These are phyloP conservation scores for Tangara arthus DNA, from an alignment of 2,797 vertebrate genomes.

Conservation along the genomic window DNA sequence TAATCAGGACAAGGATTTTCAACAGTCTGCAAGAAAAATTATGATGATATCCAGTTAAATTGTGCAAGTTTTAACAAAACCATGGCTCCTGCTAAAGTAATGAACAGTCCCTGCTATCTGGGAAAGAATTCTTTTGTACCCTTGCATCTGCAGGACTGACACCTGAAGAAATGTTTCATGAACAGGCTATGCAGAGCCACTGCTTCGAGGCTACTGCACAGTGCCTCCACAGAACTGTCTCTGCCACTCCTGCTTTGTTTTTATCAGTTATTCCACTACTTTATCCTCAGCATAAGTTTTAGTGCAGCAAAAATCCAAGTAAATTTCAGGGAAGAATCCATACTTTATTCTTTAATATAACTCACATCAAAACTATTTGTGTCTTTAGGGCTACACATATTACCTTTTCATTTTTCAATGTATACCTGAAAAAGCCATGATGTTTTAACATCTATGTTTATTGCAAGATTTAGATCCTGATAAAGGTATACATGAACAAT, in stretches of 20 bases:
- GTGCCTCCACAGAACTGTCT: neutral
- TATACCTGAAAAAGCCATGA: neutral
- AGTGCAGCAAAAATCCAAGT: neutral
- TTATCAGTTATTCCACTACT: neutral
- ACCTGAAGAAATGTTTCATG: neutral
- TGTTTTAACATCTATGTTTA: neutral
- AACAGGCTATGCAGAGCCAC: neutral
- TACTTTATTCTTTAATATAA: neutral
- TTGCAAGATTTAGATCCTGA: conserved; percentile 25
- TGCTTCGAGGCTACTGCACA: neutral
- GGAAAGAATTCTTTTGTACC: neutral
- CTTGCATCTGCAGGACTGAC: neutral
- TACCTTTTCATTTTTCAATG: neutral
- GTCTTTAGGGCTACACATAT: neutral
- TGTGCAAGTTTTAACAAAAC: neutral
- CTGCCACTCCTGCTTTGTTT: neutral
- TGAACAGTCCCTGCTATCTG: neutral
- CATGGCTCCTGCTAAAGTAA: neutral
- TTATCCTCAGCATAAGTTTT: neutral
- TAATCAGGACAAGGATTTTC: conserved; percentile 33
- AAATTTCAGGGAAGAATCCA: neutral
- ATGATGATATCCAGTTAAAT: neutral
- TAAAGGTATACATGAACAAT: neutral
- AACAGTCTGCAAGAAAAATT: conserved; percentile 25
- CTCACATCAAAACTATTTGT: neutral